Percentiles rank a stretch among this genome's conserved stretches.
These are phyloP conservation scores for Folsomia candida DNA, from an alignment of 2,888 invertebrate species.

Conservation along the genomic window DNA sequence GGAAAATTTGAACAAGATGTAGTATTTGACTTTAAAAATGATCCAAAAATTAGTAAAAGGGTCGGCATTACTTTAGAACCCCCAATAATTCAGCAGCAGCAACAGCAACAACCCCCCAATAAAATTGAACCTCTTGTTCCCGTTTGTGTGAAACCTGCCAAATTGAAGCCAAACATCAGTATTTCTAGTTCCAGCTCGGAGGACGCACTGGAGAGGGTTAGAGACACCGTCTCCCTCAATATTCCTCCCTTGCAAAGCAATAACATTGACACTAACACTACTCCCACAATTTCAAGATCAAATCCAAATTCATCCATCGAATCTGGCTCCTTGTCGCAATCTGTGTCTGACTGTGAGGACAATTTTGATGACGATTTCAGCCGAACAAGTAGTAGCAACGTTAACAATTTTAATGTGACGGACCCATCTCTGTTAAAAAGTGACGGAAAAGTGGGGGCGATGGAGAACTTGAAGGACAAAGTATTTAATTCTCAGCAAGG, in stretches of 20 bases:
- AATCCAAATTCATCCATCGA: background rate
- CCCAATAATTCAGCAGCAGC: background rate
- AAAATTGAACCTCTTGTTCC: background rate
- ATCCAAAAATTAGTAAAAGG: conserved; percentile 66
- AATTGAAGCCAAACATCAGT: background rate
- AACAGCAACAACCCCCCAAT: background rate
- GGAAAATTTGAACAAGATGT: conserved; percentile 75
- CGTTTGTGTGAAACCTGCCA: background rate
- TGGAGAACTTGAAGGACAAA: too few relatives aligned
- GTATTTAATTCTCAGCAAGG: background rate
- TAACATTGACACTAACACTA: background rate
- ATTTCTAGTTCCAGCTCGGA: background rate
- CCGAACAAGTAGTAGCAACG: background rate
- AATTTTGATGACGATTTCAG: background rate
- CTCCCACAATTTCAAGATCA: background rate
- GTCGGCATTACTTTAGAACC: conserved; percentile 74
- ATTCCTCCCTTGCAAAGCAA: background rate
- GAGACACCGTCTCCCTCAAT: background rate
- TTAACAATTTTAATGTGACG: background rate
- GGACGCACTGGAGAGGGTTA: background rate
- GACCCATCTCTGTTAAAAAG: background rate
- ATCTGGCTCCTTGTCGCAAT: background rate
- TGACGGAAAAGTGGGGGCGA: too few relatives aligned
- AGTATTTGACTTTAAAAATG: conserved; percentile 70
- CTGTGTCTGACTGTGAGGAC: background rate